Conservation (phyloP, 1,140 invertebrate genomes). For the Dendrolimus punctatus region DNA sequence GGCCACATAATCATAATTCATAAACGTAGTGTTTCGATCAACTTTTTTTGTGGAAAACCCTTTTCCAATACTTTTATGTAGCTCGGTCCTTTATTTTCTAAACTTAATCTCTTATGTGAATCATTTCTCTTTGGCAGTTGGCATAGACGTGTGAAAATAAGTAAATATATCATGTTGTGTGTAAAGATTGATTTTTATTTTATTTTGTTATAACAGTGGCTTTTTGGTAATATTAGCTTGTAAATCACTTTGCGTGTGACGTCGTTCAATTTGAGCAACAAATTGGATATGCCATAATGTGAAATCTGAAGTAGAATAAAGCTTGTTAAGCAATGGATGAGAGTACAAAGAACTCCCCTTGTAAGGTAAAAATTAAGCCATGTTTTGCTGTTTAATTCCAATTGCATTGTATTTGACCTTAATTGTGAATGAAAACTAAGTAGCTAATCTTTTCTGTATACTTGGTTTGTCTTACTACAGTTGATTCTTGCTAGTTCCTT, state of each 20-base stretch:
- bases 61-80: constrained; percentile 6
- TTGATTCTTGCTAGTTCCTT: too few species aligned
- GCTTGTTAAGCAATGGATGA: constrained; percentile 62
- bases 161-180: constrained; percentile 47
- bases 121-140: constrained; percentile 17
- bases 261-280: constrained; percentile 42
- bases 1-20: constrained; percentile 15
- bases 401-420: constrained; percentile 9
- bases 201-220: constrained; percentile 60
- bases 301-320: constrained; percentile 54
- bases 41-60: constrained; percentile 19
- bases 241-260: constrained; percentile 57
- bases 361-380: constrained; percentile 56
- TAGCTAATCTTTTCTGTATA: not conserved
- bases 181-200: constrained; percentile 59
- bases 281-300: constrained; percentile 51
- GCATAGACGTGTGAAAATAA: constrained; percentile 17
- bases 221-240: constrained; percentile 63
- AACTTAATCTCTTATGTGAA: constrained; percentile 3
- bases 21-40: not conserved
- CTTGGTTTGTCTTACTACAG: too few species aligned
- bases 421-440: not conserved
- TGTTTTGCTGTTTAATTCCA: constrained; percentile 19
- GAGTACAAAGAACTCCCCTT: constrained; percentile 59
- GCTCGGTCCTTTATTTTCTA: not conserved